A percentile compares a stretch with the other conserved stretches of the same genome.
phyloP scores from a whole-genome alignment of 1,140 invertebrate species.

The Centruroides vittatus region DNA sequence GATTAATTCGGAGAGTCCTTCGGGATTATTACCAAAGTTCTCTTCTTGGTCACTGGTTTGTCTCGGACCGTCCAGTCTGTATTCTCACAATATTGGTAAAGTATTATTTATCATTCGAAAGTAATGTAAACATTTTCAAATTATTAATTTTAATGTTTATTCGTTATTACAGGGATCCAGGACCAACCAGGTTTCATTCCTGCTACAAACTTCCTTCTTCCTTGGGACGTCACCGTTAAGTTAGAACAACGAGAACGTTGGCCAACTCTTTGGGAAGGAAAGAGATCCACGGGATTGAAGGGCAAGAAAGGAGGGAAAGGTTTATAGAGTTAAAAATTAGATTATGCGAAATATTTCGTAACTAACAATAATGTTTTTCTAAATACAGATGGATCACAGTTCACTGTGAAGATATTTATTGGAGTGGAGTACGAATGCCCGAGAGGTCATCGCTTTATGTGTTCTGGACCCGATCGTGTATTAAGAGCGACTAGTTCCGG shows the following conservation, averaged over 20 bases:
- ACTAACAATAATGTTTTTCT: background rate
- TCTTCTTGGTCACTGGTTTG: conserved; percentile 86
- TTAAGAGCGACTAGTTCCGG: conserved; percentile 51
- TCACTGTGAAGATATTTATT: conserved; percentile 86
- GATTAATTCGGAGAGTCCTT: conserved; percentile 63
- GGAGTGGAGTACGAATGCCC: conserved; percentile 96
- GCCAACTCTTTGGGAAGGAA: conserved; percentile 23
- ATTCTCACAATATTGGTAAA: conserved; percentile 74
- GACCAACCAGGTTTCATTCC: conserved; percentile 66
- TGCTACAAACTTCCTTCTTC: conserved; percentile 79
- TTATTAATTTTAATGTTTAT: too few relatives aligned
- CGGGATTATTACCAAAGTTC: conserved; percentile 66
- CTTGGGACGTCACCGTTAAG: conserved; percentile 82
- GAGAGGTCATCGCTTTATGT: conserved; percentile 87
- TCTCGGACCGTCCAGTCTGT: conserved; percentile 74
- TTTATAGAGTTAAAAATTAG: background rate
- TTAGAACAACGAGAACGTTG: conserved; percentile 24
- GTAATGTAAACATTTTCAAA: too few relatives aligned
- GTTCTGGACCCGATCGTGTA: conserved; percentile 71
- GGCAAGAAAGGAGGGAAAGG: conserved; percentile 22
- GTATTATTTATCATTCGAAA: too few relatives aligned
- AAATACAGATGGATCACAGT: conserved; percentile 33
- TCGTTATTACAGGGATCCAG: conserved; percentile 23
- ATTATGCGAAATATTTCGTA: background rate
- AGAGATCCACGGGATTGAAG: conserved; percentile 23